These are phyloP conservation scores for Mamestra configurata DNA, from an alignment of 1,140 invertebrate genomes.

Conservation along the genomic window DNA sequence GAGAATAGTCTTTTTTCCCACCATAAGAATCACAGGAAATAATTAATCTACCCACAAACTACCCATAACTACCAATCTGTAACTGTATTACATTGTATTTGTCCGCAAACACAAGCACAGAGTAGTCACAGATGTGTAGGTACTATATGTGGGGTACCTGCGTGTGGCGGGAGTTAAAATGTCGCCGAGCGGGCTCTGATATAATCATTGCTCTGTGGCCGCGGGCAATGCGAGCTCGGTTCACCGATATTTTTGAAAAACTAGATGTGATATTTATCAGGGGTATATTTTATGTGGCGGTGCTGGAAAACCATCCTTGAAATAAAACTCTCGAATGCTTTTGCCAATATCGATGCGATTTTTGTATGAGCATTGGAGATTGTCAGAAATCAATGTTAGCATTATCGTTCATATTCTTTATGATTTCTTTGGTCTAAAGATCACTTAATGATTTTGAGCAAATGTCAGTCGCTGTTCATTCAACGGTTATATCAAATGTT, in stretches of 20 bases:
- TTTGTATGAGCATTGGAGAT: neutral
- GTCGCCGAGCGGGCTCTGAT: constrained; percentile 9
- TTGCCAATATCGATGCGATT: neutral
- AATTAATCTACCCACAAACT: too few relatives aligned
- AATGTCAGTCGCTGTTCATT: too few relatives aligned
- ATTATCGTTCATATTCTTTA: too few relatives aligned
- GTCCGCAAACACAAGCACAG: neutral
- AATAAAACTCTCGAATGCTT: neutral
- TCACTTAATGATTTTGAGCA: too few relatives aligned
- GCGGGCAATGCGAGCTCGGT: neutral
- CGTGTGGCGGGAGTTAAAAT: constrained; percentile 10
- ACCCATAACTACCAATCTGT: neutral
- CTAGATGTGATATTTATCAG: constrained; percentile 17
- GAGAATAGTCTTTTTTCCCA: too few relatives aligned
- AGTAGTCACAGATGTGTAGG: constrained; percentile 1
- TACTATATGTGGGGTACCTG: neutral
- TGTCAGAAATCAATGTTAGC: too few relatives aligned
- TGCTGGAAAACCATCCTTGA: too few relatives aligned
- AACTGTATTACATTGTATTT: neutral
- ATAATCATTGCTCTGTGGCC: constrained; percentile 35
- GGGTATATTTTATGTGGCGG: too few relatives aligned
- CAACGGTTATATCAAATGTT: too few relatives aligned
- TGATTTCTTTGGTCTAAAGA: too few relatives aligned
- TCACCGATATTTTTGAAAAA: neutral
- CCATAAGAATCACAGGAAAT: too few relatives aligned